Conservation (phyloP, 35 echinoderm and acorn worm species). For the Patiria miniata region DNA sequence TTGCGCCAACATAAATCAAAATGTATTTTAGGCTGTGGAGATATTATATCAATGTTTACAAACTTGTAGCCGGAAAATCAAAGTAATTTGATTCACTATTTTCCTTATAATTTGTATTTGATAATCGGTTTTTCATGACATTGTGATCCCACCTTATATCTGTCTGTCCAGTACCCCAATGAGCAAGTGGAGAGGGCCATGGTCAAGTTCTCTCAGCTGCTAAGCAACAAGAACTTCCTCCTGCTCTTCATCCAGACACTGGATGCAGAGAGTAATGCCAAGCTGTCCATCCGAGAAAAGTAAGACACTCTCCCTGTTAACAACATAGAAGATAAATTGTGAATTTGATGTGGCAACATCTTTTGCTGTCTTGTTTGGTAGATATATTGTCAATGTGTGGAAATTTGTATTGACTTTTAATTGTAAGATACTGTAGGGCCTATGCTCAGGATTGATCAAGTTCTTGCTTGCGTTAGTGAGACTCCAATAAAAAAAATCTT, state of each 20-base stretch:
- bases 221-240: conserved; percentile 73
- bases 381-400: not conserved
- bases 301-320: conserved; percentile 29
- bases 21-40: too few relatives aligned
- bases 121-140: too few relatives aligned
- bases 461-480: not conserved
- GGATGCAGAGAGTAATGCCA: conserved; percentile 52
- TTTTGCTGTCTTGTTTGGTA: not conserved
- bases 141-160: too few relatives aligned
- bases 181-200: conserved; percentile 53
- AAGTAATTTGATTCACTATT: too few relatives aligned
- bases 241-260: conserved; percentile 65
- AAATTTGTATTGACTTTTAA: not conserved
- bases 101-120: too few relatives aligned
- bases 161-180: too few relatives aligned
- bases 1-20: too few relatives aligned
- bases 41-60: too few relatives aligned
- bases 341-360: not conserved
- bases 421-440: not conserved
- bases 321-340: not conserved
- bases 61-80: too few relatives aligned
- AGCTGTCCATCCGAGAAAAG: conserved; percentile 63
- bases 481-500: not conserved
- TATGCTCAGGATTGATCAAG: not conserved
- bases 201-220: conserved; percentile 67